A percentile compares a stretch with the other conserved stretches of the same genome.
Conservation (phyloP, 2,113 vertebrate genomes). For the Lontra canadensis region DNA sequence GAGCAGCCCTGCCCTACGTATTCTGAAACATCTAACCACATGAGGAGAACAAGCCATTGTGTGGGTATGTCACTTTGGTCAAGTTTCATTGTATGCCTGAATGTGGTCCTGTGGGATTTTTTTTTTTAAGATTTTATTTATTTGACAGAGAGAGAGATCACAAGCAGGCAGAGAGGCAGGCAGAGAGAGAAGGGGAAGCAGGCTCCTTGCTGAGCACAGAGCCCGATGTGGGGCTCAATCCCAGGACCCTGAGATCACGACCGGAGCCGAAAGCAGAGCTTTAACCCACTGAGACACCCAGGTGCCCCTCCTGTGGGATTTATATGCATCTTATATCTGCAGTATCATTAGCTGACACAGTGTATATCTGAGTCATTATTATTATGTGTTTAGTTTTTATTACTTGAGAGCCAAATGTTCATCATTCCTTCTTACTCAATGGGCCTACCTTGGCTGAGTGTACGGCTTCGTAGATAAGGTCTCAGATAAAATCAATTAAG, state of each 20-base stretch:
- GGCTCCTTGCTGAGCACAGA: no score
- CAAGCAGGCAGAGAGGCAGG: no score
- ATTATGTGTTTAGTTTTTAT: not conserved
- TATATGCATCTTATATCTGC: not conserved
- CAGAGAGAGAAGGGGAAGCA: no score
- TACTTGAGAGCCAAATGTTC: not conserved
- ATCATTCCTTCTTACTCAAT: not conserved
- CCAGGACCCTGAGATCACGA: no score
- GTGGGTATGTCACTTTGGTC: not conserved
- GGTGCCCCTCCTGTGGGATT: not conserved
- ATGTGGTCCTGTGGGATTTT: not conserved
- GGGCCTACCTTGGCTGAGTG: not conserved
- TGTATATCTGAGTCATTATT: not conserved
- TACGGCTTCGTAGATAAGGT: not conserved
- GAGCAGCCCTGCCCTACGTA: not conserved
- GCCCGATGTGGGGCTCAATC: no score
- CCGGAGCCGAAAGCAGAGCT: no score
- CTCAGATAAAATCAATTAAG: not conserved
- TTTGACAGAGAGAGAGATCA: no score
- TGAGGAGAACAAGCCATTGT: not conserved
- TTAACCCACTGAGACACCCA: no score
- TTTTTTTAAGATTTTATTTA: no score
- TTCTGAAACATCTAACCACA: not conserved
- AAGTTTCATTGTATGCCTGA: not conserved
- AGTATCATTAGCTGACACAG: not conserved